Evolutionary conservation across 2,888 invertebrate species (phyloP).

Genomic region (Argyresthia albistria): DNA sequence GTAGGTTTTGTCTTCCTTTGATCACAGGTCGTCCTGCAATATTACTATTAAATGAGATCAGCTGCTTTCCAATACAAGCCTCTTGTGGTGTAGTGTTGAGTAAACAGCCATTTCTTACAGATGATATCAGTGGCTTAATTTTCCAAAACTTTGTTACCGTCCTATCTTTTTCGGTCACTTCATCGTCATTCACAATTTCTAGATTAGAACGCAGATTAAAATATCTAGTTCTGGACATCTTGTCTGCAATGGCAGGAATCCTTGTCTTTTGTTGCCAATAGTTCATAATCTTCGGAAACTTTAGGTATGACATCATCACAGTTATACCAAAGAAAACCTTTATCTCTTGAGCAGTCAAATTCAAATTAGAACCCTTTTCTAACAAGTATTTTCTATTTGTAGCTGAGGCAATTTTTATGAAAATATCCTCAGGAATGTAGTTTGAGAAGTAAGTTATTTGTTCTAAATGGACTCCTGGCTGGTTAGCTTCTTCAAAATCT

Average conservation of each 20-base stretch:
- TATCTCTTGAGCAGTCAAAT: too few species aligned
- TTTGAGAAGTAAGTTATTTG: too few species aligned
- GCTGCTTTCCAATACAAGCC: background rate
- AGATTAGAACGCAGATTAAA: background rate
- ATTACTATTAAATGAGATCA: too few species aligned
- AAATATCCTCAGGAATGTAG: too few species aligned
- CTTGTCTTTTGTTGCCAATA: background rate
- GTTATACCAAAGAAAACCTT: background rate
- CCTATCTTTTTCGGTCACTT: background rate
- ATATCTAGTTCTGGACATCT: background rate
- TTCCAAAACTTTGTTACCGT: background rate
- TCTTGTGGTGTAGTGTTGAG: background rate
- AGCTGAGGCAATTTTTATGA: too few species aligned
- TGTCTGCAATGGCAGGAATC: background rate
- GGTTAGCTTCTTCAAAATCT: too few species aligned
- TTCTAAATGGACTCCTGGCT: too few species aligned
- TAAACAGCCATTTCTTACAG: background rate
- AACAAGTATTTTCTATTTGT: too few species aligned
- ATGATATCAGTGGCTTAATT: background rate
- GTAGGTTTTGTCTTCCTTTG: background rate
- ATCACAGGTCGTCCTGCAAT: background rate
- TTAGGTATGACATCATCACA: background rate
- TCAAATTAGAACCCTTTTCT: too few species aligned
- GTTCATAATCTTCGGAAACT: background rate
- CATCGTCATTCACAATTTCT: background rate